Conservation (phyloP, 1,140 invertebrate genomes). For the Anadara kagoshimensis region DNA sequence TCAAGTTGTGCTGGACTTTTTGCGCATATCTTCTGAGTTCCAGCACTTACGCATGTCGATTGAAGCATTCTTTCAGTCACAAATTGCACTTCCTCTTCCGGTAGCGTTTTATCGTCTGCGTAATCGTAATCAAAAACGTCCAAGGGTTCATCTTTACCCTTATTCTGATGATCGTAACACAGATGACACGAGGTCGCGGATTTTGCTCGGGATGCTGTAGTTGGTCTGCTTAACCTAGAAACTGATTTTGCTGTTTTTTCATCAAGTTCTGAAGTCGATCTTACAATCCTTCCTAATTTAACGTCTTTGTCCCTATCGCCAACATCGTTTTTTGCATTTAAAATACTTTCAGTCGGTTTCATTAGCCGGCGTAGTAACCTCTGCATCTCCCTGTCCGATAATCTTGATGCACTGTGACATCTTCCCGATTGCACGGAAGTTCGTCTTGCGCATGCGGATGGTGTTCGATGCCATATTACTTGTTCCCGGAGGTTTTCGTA, state of each 20-base stretch:
- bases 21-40: conserved; percentile 19
- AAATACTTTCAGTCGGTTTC: conserved; percentile 39
- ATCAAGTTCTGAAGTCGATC: conserved; percentile 35
- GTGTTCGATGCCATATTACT: conserved; percentile 33
- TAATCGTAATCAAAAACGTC: conserved; percentile 55
- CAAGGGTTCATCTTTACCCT: conserved; percentile 33
- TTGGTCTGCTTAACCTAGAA: conserved; percentile 43
- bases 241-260: conserved; percentile 35
- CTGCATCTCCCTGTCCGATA: conserved; percentile 47
- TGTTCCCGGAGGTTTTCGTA: conserved; percentile 42
- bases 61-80: too few relatives aligned
- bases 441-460: conserved; percentile 31
- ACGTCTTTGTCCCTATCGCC: conserved; percentile 40
- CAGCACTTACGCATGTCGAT: too few relatives aligned
- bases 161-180: conserved; percentile 53
- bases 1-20: conserved; percentile 45
- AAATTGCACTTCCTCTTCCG: conserved; percentile 27
- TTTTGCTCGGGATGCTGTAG: conserved; percentile 52
- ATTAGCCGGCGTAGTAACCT: conserved; percentile 44
- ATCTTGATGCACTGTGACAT: conserved; percentile 19
- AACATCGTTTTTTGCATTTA: conserved; percentile 24
- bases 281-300: conserved; percentile 48
- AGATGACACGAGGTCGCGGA: conserved; percentile 48
- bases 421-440: conserved; percentile 1
- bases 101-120: conserved; percentile 23